A percentile compares a stretch with the other conserved stretches of the same genome.
Evolutionary conservation across 2,888 invertebrate genomes (phyloP).

Genomic region (Zhuqinia jingwanae): DNA sequence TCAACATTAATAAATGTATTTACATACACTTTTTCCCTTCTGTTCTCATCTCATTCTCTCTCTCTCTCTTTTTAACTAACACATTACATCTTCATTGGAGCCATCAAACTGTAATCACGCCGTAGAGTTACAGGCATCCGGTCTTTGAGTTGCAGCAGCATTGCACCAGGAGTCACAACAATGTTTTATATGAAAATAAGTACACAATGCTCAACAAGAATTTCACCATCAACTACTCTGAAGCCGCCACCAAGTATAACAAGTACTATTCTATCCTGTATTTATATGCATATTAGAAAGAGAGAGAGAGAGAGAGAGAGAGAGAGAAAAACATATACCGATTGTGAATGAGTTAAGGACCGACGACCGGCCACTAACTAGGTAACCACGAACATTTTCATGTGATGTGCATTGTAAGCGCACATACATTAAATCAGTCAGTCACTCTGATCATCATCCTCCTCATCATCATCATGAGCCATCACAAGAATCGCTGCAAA

Average conservation of each 20-base stretch:
- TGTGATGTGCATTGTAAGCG: neutral
- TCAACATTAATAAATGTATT: neutral
- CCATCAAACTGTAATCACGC: constrained; percentile 56
- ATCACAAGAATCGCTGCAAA: no score
- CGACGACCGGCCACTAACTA: constrained; percentile 12
- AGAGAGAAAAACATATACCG: neutral
- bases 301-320: neutral
- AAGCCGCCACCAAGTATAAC: neutral
- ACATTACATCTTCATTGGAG: constrained; percentile 69
- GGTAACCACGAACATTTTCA: neutral
- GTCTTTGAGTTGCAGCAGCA: constrained; percentile 40
- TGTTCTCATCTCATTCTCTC: constrained; percentile 26
- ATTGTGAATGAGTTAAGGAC: constrained; percentile 2
- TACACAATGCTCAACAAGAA: neutral
- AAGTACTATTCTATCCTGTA: no score
- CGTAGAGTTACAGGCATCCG: constrained; percentile 49
- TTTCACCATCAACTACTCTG: neutral
- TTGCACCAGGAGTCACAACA: constrained; percentile 4
- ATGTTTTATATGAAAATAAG: constrained; percentile 8
- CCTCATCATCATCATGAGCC: constrained; percentile 9
- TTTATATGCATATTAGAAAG: no score
- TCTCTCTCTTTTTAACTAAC: constrained; percentile 23
- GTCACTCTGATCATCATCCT: constrained; percentile 7
- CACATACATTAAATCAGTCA: constrained; percentile 2
- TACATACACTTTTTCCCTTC: constrained; percentile 1